Evolutionary conservation across 2,797 vertebrate genomes (phyloP).

Genomic region (Pogoniulus pusillus): DNA sequence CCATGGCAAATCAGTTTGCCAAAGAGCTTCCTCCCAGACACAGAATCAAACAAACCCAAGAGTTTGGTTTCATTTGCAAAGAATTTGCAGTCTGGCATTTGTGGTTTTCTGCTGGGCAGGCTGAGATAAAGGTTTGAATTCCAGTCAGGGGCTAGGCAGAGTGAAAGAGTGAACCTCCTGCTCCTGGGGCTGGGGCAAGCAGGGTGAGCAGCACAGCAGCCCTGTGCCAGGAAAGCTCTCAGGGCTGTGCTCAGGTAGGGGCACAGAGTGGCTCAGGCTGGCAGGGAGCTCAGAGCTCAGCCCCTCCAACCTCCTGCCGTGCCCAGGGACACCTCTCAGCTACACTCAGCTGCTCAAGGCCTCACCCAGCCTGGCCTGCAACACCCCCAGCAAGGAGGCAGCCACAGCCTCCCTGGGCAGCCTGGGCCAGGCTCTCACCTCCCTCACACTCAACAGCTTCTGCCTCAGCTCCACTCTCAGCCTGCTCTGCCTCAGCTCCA

Average conservation of each 20-base stretch:
- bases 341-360: too few species aligned
- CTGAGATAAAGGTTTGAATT: conserved; percentile 45
- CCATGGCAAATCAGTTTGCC: background rate
- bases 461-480: too few species aligned
- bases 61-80: conserved; percentile 25
- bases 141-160: background rate
- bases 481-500: too few species aligned
- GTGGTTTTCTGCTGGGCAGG: conserved; percentile 12
- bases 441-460: too few species aligned
- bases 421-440: too few species aligned
- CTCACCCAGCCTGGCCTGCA: too few species aligned
- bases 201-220: background rate
- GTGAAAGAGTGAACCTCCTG: background rate
- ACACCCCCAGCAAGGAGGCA: too few species aligned
- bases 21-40: background rate
- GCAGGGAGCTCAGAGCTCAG: too few species aligned
- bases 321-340: too few species aligned
- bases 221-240: background rate
- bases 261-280: too few species aligned
- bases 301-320: too few species aligned
- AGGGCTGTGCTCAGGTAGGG: background rate
- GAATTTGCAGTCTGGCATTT: background rate
- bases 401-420: too few species aligned
- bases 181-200: background rate
- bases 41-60: background rate